Evolutionary conservation across 2,113 vertebrate genomes (phyloP), one percentile per base, ranked within the genome.

Genomic region (Ctenodactylus gundi): DNA sequence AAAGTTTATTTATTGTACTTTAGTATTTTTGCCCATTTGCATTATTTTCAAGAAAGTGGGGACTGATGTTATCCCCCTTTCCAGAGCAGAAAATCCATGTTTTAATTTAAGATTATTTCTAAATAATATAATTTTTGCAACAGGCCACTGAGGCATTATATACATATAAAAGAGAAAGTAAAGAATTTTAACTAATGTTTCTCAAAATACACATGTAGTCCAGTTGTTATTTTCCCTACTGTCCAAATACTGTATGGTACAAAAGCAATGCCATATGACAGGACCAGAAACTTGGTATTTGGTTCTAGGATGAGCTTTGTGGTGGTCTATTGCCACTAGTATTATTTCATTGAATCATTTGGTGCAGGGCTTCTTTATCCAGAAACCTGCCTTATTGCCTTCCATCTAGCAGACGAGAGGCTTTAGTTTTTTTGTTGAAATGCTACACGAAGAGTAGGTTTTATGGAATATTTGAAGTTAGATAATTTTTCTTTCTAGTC

Each of bases 401-500:
- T 73, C 18, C 49, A 85, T 8, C 27, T 95, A 39, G 95, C 36
- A 84, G 62, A 93, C 23, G n/a, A 68, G 17, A 81, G 25, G 12
- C n/a, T 88, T 88, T 95, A 17, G 62, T 7, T 92, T 90, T 87
- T 31, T 85, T 91, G 51, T 80, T 91, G 58, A 83, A 80, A 41
- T 85, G 41, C 44, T 75, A 94, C 44, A 77, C 36, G 41, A 14
- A 88, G 80, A 85, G 31, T 73, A 85, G 15, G 11, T 73, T 93
- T 65, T 84, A 4, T 87, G 39, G 29, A 93, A 90, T 85, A 81
- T 84, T 77, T 95, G 64, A 6, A 27, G 13, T 64, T 90, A 88
- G 27, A 86, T 87, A 46, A 80, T 87, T 95, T 93, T 90, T 88
- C 29, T 90, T 90, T 97, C 72, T 77, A 88, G 29, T 91, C 31